A percentile compares a stretch with the other conserved stretches of the same genome.
Evolutionary conservation across 2,113 vertebrate genomes (phyloP).

Genomic region (Seriola rivoliana): DNA sequence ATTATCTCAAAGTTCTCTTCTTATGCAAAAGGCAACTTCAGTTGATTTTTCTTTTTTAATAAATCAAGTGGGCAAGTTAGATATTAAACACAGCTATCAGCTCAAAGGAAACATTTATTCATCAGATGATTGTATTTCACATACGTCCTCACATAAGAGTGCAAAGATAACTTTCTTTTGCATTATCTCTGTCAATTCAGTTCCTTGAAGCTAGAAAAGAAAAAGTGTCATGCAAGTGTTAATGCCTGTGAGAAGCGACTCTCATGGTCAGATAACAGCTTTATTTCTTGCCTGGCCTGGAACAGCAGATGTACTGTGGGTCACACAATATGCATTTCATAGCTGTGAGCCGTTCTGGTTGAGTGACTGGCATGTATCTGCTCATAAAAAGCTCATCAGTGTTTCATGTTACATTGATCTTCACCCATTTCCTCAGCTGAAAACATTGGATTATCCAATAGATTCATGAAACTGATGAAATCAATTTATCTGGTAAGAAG

Average conservation of each 20-base stretch:
- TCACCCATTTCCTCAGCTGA: conserved; percentile 33
- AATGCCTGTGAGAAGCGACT: conserved; percentile 50
- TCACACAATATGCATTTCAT: conserved; percentile 68
- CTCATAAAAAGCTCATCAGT: conserved; percentile 46
- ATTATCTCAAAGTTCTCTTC: conserved; percentile 60
- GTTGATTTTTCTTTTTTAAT: conserved; percentile 28
- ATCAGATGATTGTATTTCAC: conserved; percentile 58
- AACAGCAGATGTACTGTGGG: conserved; percentile 50
- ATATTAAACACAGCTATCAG: conserved; percentile 44
- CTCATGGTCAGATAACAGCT: conserved; percentile 66
- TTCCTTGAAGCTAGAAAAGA: conserved; percentile 45
- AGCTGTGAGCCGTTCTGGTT: conserved; percentile 32
- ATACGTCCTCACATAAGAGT: conserved; percentile 42
- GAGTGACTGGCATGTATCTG: conserved; percentile 41
- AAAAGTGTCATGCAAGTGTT: conserved; percentile 47
- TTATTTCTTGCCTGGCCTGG: conserved; percentile 64
- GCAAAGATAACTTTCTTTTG: conserved; percentile 49
- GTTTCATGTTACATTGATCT: conserved; percentile 59
- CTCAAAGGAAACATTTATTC: conserved; percentile 48
- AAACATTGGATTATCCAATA: conserved; percentile 22
- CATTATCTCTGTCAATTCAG: conserved; percentile 32
- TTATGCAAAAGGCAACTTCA: conserved; percentile 32
- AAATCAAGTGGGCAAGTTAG: conserved; percentile 43
- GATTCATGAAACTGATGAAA: conserved; percentile 22
- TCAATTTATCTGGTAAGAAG: conserved; percentile 28